A percentile compares a stretch with the other conserved stretches of the same genome.
Evolutionary conservation across 2,888 invertebrate genomes (phyloP).

Genomic region (Pristionchus fissidentatus): DNA sequence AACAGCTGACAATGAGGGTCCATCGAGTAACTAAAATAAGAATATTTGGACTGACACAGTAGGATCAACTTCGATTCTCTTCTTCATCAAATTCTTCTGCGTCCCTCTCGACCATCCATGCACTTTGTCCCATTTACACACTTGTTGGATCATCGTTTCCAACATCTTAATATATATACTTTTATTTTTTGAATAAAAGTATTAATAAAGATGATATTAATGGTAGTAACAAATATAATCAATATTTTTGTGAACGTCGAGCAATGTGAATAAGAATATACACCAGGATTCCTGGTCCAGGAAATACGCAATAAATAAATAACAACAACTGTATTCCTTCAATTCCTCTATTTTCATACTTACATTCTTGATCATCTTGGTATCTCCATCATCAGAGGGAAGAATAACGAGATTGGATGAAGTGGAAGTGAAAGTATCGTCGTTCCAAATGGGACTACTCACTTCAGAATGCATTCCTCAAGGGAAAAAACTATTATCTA

Average conservation of each 20-base stretch:
- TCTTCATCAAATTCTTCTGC: background rate
- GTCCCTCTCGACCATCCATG: constrained; percentile 60
- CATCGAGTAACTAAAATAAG: background rate
- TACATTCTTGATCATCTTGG: constrained; percentile 33
- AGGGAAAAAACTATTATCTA: background rate
- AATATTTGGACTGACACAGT: constrained; percentile 29
- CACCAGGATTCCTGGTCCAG: background rate
- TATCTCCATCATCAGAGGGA: constrained; percentile 5
- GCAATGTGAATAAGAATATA: background rate
- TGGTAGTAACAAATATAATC: background rate
- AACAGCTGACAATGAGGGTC: too few species aligned
- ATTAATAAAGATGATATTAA: too few species aligned
- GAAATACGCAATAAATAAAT: background rate
- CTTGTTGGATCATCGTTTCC: constrained; percentile 61
- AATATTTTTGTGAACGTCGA: too few species aligned
- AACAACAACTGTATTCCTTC: background rate
- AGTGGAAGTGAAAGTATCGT: background rate
- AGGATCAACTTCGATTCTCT: constrained; percentile 41
- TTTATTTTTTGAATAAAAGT: background rate
- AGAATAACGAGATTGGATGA: constrained; percentile 28
- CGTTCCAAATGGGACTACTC: background rate
- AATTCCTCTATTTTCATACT: background rate
- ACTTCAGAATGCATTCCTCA: constrained; percentile 12
- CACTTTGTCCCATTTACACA: constrained; percentile 64
- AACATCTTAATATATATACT: constrained; percentile 51